Base-by-base conservation (phyloP, 2,888 invertebrate genomes). In the Clunio marinus region DNA sequence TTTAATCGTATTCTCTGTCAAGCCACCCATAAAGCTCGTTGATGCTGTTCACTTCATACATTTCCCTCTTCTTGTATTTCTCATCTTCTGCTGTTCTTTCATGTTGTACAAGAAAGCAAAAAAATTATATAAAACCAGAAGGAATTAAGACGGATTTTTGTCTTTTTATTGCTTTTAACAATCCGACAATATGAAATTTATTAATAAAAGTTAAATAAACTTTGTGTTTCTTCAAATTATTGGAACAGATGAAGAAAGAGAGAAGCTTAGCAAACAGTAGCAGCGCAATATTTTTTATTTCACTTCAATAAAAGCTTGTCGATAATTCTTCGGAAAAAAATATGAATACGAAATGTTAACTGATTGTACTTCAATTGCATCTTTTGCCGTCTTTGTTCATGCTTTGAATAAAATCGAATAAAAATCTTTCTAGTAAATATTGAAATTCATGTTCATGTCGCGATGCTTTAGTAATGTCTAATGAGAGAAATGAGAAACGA, bases 401-500 rank as follows among this genome's bases (percentile, higher is more conserved):
- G 4, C 32, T n/a, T n/a, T n/a, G n/a, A n/a, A n/a, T n/a, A n/a
- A n/a, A n/a, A n/a, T n/a, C n/a, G n/a, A n/a, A n/a, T n/a, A n/a
- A n/a, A n/a, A n/a, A n/a, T n/a, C 32, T 7, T n/a, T 57, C 57
- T 57, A 57, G 27, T 15, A 25, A 27, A 45, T 45, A 45, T 45
- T 45, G 17, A 24, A 57, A 32, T 27, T 57, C 24, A 2, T 22
- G 46, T 10, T 46, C 46, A 20, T 46, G 15, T 41, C 41, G 17
- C 17, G 41, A n/a, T 15, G 57, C 57, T 57, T 57, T 15, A 57
- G 10, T 24, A 22, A 15, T 27, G 13, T 2, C n/a, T 7, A 45
- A 17, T 7, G 17, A 32, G 32, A 8, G 5, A 8, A 8, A 32
- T 8, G 32, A 32, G 8, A 32, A 32, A 32, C 32, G 32, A 32